These are phyloP conservation scores for Pandemis cinnamomeana DNA, from an alignment of 2,888 invertebrate species.

Conservation along the genomic window DNA sequence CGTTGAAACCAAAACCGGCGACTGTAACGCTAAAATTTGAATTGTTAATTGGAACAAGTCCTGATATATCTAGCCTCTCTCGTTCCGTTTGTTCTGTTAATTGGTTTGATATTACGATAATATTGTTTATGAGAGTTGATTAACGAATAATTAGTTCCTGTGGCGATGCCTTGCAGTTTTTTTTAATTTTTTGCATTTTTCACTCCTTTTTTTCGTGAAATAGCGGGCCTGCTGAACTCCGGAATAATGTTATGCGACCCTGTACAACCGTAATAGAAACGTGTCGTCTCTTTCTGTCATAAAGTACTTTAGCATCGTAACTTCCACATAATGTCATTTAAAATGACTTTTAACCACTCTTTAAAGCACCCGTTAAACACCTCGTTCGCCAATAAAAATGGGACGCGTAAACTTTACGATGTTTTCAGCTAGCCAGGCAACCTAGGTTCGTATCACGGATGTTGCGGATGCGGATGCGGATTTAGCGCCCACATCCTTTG, in stretches of 20 bases:
- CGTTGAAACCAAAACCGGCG: too few species aligned
- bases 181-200: background rate
- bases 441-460: background rate
- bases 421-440: background rate
- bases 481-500: too few species aligned
- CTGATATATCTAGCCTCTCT: background rate
- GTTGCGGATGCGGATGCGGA: too few species aligned
- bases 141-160: background rate
- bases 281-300: background rate
- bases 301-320: background rate
- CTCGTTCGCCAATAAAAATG: background rate
- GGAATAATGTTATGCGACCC: too few species aligned
- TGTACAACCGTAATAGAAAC: background rate
- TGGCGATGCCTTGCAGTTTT: background rate
- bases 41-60: background rate
- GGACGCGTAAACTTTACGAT: background rate
- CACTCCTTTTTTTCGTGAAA: too few species aligned
- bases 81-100: background rate
- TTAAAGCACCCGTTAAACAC: background rate
- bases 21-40: background rate
- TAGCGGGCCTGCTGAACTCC: too few species aligned
- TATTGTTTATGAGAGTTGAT: background rate
- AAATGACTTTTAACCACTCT: background rate
- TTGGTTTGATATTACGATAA: background rate
- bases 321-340: background rate